Base-by-base conservation (phyloP, 23 tunicate genomes). In the Trididemnum clinides region DNA sequence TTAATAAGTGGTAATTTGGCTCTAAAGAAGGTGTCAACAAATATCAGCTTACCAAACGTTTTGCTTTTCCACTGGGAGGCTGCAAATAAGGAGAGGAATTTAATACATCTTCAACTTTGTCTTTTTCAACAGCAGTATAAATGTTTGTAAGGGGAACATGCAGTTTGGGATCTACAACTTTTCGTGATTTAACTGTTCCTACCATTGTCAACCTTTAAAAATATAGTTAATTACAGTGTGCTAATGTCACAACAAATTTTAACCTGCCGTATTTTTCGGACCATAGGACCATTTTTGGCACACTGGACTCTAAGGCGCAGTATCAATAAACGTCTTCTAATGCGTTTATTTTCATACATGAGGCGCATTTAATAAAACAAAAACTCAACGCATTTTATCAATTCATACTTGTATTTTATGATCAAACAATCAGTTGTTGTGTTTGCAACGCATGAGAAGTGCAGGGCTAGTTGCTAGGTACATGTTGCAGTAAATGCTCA, bases 151-250 rank as follows among this genome's bases (percentile, higher is more conserved):
- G 36, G 28, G n/a, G 38, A 35, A 7, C 80, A 74, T 74, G 57
- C 28, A 74, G 34, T 74, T 74, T 74, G 19, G 80, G 80, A 4
- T 74, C 80, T 15, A 22, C 58, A 36, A 74, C 58, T 21, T 74
- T 74, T 10, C 80, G 29, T 7, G 80, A 74, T 37, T 23, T 74
- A 38, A 74, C 22, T 35, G 57, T 74, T 3, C 80, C 58, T 2
- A 23, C 80, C 80, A 74, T 74, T 38, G 37, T 30, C 30, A 4
- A 62, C 15, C 27, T 4, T 4, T 44, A 44, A 44, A 7, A 7
- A 44, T 44, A 7, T 44, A 44, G 12, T n/a, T n/a, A n/a, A 44
- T 44, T 15, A 44, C 10, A 44, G 15, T 15, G 54, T 44, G 15
- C 10, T 7, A 44, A 44, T 7, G 15, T 44, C 54, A 44, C 54